Conservation (phyloP, 2,113 vertebrate genomes). For the Leucopternis melanops region DNA sequence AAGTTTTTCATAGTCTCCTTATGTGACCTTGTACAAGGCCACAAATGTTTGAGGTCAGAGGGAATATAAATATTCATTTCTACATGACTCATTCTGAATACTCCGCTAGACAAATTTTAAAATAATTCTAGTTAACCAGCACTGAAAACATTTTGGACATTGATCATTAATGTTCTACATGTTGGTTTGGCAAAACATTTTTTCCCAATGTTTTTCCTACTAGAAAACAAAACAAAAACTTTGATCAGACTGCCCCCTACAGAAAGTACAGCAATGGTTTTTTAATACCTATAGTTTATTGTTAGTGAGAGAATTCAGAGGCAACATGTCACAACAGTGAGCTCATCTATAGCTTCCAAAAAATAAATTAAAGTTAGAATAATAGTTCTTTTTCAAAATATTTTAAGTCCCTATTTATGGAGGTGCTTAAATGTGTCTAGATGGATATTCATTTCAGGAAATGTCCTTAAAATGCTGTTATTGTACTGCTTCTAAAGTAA, state of each 20-base stretch:
- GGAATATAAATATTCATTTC: conserved; percentile 70
- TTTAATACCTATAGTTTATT: not conserved
- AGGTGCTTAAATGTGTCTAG: not conserved
- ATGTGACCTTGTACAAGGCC: conserved; percentile 74
- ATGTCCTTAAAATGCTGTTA: not conserved
- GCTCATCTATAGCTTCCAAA: not conserved
- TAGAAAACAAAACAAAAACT: conserved; percentile 23
- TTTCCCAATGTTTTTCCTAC: not conserved
- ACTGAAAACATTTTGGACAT: conserved; percentile 55
- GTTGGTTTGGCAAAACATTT: conserved; percentile 18
- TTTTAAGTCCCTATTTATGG: not conserved
- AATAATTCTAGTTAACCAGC: conserved; percentile 66
- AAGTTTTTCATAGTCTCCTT: conserved; percentile 79
- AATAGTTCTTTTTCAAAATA: not conserved
- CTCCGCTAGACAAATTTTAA: conserved; percentile 60
- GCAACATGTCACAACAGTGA: not conserved
- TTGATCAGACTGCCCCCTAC: conserved; percentile 59
- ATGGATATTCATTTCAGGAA: not conserved
- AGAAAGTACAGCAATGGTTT: not conserved
- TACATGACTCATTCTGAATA: conserved; percentile 66
- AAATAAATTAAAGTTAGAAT: not conserved
- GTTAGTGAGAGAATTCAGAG: not conserved
- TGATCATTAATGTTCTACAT: not conserved
- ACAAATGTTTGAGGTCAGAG: conserved; percentile 75
- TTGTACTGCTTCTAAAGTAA: not conserved